Percentiles rank a stretch among this genome's conserved stretches.
phyloP scores from a whole-genome alignment of 35 echinoderm and acorn worm species.

The Ophiothrix spiculata region DNA sequence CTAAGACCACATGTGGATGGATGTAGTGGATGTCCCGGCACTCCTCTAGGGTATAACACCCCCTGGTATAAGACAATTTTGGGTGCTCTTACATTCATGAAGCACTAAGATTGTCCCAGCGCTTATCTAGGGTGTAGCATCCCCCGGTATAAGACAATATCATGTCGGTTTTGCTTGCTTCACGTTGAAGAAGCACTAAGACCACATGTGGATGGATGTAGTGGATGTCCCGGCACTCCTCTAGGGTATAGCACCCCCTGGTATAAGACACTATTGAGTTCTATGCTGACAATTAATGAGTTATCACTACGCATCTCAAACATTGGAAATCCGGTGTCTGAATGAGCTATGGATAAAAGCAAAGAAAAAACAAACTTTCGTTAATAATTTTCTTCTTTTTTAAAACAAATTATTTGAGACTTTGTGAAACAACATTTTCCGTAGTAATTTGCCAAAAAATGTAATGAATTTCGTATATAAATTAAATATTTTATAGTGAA shows the following conservation, averaged over 20 bases:
- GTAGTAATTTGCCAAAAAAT: too few relatives aligned
- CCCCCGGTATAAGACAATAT: too few relatives aligned
- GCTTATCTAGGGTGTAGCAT: too few relatives aligned
- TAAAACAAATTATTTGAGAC: too few relatives aligned
- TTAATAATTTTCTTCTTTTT: too few relatives aligned
- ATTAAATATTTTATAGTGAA: too few relatives aligned
- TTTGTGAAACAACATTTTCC: too few relatives aligned
- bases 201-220: not conserved
- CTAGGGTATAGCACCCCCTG: conserved; percentile 85
- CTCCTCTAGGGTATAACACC: conserved; percentile 65
- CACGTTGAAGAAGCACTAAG: too few relatives aligned
- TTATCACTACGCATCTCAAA: conserved; percentile 91
- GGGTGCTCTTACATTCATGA: too few relatives aligned
- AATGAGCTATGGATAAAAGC: conserved; percentile 52
- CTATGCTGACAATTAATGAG: conserved; percentile 86
- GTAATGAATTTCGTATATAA: too few relatives aligned
- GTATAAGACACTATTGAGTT: conserved; percentile 92
- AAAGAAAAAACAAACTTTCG: not conserved
- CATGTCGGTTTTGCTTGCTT: too few relatives aligned
- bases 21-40: conserved; percentile 49
- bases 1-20: not conserved
- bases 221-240: conserved; percentile 47
- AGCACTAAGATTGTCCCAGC: too few relatives aligned
- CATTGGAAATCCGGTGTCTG: conserved; percentile 76
- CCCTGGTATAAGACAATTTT: conserved; percentile 95